Conservation (phyloP, 2,888 invertebrate genomes). For the Polydrusus pterygomalis region DNA sequence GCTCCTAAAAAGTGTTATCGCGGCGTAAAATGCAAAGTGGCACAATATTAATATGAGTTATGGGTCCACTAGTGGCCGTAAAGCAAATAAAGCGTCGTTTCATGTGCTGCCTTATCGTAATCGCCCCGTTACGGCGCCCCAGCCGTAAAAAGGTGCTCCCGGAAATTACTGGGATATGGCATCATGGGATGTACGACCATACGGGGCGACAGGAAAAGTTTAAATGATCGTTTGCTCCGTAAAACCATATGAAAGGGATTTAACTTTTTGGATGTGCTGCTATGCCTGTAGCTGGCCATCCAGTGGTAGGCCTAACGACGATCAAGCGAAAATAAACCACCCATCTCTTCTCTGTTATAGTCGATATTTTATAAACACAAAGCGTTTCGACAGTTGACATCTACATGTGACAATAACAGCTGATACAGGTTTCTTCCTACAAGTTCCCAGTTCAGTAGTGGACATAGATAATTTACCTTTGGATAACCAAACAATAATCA, state of each 20-base stretch:
- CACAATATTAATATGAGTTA: slow-evolving; percentile 70
- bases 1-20: slow-evolving; percentile 58
- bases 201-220: slow-evolving; percentile 27
- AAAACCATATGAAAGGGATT: background rate
- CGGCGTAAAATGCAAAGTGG: slow-evolving; percentile 58
- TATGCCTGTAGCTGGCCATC: too few species aligned
- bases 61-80: slow-evolving; percentile 69
- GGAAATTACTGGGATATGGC: slow-evolving; percentile 65
- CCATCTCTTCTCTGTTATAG: too few species aligned
- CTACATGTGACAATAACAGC: too few species aligned
- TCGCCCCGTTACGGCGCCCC: slow-evolving; percentile 63
- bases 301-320: too few species aligned
- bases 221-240: background rate
- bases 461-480: too few species aligned
- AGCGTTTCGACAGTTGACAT: too few species aligned
- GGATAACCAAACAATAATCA: too few species aligned
- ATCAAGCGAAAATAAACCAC: too few species aligned
- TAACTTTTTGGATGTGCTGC: background rate
- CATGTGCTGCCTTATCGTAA: slow-evolving; percentile 70
- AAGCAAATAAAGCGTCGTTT: slow-evolving; percentile 71
- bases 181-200: slow-evolving; percentile 60
- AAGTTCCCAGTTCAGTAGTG: too few species aligned
- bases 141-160: slow-evolving; percentile 55
- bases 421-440: too few species aligned
- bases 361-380: too few species aligned